These are phyloP conservation scores for Drosophila elegans DNA, from an alignment of 1,140 invertebrate genomes.

Conservation along the genomic window DNA sequence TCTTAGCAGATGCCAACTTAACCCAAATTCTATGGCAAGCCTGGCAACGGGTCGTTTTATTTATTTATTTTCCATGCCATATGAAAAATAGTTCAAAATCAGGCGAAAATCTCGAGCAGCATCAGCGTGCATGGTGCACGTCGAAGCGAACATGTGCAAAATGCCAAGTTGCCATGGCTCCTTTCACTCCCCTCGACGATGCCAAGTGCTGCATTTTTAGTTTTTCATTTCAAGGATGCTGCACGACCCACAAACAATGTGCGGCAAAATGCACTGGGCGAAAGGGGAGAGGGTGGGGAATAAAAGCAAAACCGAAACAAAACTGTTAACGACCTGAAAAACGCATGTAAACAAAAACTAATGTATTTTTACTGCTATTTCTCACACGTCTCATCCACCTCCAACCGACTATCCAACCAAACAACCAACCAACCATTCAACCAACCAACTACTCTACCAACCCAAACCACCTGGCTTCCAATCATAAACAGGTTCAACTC, in stretches of 20 bases:
- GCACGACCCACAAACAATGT: constrained; percentile 68
- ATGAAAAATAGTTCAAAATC: constrained; percentile 81
- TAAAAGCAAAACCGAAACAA: constrained; percentile 56
- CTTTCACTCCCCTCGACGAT: constrained; percentile 50
- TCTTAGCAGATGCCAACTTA: constrained; percentile 62
- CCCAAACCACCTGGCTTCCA: constrained; percentile 48
- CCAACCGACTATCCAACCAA: constrained; percentile 18
- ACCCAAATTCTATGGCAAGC: constrained; percentile 50
- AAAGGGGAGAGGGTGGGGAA: constrained; percentile 36
- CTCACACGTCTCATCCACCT: constrained; percentile 53
- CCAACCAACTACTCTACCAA: constrained; percentile 24
- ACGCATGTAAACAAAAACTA: constrained; percentile 81
- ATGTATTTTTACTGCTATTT: constrained; percentile 82
- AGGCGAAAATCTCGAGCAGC: constrained; percentile 52
- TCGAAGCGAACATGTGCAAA: constrained; percentile 65
- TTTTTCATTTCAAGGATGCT: constrained; percentile 77
- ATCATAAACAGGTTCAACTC: constrained; percentile 88
- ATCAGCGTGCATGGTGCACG: constrained; percentile 56
- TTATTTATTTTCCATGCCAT: constrained; percentile 74
- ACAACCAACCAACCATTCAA: constrained; percentile 12
- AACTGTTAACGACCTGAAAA: constrained; percentile 77
- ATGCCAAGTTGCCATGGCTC: constrained; percentile 58
- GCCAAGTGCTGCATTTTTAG: constrained; percentile 66
- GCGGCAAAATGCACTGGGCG: constrained; percentile 13
- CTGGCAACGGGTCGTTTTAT: constrained; percentile 49